Evolutionary conservation across 2,113 vertebrate species (phyloP).

Genomic region (Epinephelus cyanopodus): DNA sequence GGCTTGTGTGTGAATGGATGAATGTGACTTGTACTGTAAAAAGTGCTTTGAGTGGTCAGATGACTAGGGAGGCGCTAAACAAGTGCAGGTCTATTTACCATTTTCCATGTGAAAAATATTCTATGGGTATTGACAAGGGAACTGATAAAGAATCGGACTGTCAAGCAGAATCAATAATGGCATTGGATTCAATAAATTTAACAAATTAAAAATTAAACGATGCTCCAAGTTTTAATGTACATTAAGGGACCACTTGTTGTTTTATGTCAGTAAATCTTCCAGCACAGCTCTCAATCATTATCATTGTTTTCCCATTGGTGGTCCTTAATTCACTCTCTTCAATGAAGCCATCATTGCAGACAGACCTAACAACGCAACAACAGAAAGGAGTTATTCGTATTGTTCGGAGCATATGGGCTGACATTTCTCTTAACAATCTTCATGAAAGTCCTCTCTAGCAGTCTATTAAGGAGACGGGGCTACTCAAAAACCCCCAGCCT

Average conservation of each 20-base stretch:
- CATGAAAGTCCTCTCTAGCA: constrained; percentile 52
- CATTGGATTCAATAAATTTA: too few relatives aligned
- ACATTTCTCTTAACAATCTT: constrained; percentile 63
- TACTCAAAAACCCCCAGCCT: constrained; percentile 20
- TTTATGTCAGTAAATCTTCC: constrained; percentile 28
- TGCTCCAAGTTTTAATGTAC: constrained; percentile 49
- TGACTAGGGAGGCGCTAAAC: too few relatives aligned
- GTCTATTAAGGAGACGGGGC: constrained; percentile 60
- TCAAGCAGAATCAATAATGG: too few relatives aligned
- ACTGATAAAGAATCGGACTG: too few relatives aligned
- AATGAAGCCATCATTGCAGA: constrained; percentile 57
- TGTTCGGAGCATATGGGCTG: constrained; percentile 55
- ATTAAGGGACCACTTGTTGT: constrained; percentile 38
- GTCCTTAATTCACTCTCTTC: constrained; percentile 37
- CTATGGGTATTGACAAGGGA: too few relatives aligned
- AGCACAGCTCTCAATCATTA: constrained; percentile 45
- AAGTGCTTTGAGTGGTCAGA: too few relatives aligned
- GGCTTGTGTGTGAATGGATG: too few relatives aligned
- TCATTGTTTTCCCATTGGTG: constrained; percentile 31
- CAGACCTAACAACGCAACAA: constrained; percentile 61
- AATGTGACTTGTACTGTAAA: too few relatives aligned
- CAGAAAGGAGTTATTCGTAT: constrained; percentile 37
- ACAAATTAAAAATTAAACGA: background rate
- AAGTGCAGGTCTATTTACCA: too few relatives aligned
- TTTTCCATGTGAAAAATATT: too few relatives aligned